Base-by-base conservation (phyloP, 2,888 invertebrate species). In the Lepidochrysops patricia region DNA sequence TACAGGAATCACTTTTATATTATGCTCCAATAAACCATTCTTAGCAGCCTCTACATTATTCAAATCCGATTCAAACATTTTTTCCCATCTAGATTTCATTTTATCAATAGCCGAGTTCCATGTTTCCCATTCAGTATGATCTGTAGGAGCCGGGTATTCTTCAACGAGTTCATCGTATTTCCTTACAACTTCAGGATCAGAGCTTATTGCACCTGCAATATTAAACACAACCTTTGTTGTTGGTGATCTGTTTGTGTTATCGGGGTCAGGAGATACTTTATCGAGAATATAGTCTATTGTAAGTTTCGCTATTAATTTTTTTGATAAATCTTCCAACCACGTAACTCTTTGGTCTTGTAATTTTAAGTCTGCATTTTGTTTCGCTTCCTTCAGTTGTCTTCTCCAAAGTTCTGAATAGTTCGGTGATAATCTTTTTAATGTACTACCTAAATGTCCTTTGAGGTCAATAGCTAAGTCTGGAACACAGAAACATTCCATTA, bases 391-490 rank as follows among this genome's bases (percentile, higher is more conserved):
- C 15, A 74, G 67, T 70, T 90, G 80, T 66, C 65, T 65, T 76
- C 81, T 81, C 87, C 90, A 91, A 25, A 65, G 67, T 57, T 76
- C 73, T 35, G 86, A 71, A 72, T 85, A 78, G 54, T 60, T 60
- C 7, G 79, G 70, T 1, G 81, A 69, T 25, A 84, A 50, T 62
- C 90, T 78, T 62, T 76, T 66, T n/a, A 80, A 37, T 2, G 78
- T 65, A 29, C 65, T 73, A 58, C 86, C 85, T 4, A 70, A 64
- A 67, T 70, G 76, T 32, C 79, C 77, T 63, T 83, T 78, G 63
- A 92, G 70, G 72, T 90, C 86, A 49, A 93, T 74, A 6, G 93
- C 72, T 59, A 92, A 67, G 73, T 93, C 92, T 0, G 93, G 93
- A 57, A 93, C 84, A 34, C 88, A 82, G 69, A 75, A 87, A 66